Evolutionary conservation across 2,888 invertebrate genomes (phyloP).

Genomic region (Xanthia togata): DNA sequence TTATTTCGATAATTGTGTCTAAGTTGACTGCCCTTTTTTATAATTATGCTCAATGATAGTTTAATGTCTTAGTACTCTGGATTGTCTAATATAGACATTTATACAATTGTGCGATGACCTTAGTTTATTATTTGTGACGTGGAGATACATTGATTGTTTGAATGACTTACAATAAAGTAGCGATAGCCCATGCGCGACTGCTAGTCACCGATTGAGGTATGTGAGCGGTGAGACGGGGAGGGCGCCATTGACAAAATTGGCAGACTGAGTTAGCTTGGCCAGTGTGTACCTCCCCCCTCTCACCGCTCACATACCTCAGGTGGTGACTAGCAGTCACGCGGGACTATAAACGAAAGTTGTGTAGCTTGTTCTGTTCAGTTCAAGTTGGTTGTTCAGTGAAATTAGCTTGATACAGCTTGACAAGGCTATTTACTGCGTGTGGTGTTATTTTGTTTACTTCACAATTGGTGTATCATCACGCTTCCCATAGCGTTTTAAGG

Average conservation of each 20-base stretch:
- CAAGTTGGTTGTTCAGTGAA: slow-evolving; percentile 25
- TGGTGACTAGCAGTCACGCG: no score
- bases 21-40: slow-evolving; percentile 88
- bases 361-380: slow-evolving; percentile 34
- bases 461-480: slow-evolving; percentile 69
- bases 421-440: slow-evolving; percentile 18
- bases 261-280: no score
- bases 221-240: no score
- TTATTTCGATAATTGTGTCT: slow-evolving; percentile 78
- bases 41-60: slow-evolving; percentile 89
- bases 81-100: slow-evolving; percentile 76
- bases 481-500: slow-evolving; percentile 84
- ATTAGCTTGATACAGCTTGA: slow-evolving; percentile 34
- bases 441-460: slow-evolving; percentile 41
- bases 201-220: no score
- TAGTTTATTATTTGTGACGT: slow-evolving; percentile 78
- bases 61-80: slow-evolving; percentile 77
- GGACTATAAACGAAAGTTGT: slow-evolving; percentile 27
- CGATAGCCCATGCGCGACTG: not conserved
- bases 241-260: no score
- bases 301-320: no score
- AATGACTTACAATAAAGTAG: slow-evolving; percentile 22
- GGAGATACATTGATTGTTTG: slow-evolving; percentile 67
- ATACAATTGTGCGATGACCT: slow-evolving; percentile 80
- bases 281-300: no score